phyloP scores from a whole-genome alignment of 2,113 vertebrate species.

The Pelvicachromis taeniatus region DNA sequence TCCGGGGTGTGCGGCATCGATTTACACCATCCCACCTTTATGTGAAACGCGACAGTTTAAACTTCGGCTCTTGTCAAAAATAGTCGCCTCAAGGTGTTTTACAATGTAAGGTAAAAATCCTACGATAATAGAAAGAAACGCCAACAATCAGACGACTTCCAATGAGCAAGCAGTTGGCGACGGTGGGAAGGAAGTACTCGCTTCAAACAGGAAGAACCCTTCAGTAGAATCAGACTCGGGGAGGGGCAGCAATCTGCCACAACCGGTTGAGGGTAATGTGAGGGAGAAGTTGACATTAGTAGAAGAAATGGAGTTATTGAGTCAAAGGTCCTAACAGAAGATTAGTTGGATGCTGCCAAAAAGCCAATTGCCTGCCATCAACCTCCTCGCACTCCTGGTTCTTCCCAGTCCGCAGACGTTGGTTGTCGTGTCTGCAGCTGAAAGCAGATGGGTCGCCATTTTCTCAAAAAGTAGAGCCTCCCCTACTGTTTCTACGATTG shows the following conservation, averaged over 20 bases:
- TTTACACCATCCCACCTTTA: neutral
- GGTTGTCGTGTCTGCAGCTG: conserved; percentile 26
- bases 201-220: neutral
- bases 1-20: neutral
- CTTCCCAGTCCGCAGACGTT: neutral
- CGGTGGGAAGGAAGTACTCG: neutral
- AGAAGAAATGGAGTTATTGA: neutral
- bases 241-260: neutral
- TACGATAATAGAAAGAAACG: neutral
- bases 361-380: neutral
- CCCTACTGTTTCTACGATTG: conserved; percentile 21
- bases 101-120: neutral
- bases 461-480: conserved; percentile 18
- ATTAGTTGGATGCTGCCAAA: neutral
- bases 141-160: neutral
- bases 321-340: neutral
- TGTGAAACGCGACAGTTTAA: neutral
- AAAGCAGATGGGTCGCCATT: conserved; percentile 63
- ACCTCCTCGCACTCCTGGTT: neutral
- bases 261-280: neutral
- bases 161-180: neutral
- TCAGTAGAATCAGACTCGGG: neutral
- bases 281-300: neutral
- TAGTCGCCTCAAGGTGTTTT: neutral
- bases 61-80: neutral